Evolutionary conservation across 1,140 invertebrate genomes (phyloP).

Genomic region (Lucilia cuprina): DNA sequence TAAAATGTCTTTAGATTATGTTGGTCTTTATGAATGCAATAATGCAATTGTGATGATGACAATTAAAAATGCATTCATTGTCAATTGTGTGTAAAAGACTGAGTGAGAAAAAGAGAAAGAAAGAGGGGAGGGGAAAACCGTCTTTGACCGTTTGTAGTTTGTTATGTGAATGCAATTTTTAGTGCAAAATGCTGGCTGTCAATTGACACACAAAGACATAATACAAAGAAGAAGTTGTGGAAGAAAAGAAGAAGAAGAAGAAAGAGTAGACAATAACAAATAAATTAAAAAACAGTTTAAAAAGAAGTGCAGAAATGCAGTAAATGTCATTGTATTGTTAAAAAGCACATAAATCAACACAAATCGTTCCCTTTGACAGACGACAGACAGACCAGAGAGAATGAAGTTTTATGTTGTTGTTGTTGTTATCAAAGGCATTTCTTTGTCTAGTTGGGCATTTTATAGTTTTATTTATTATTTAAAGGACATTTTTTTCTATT

Average conservation of each 20-base stretch:
- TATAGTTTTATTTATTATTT: too few species aligned
- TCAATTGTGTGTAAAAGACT: constrained; percentile 24
- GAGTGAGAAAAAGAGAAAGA: too few species aligned
- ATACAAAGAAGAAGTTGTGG: background rate
- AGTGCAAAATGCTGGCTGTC: background rate
- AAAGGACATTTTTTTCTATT: too few species aligned
- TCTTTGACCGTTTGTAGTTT: background rate
- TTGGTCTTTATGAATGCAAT: background rate
- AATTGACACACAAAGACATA: background rate
- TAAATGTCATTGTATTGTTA: background rate
- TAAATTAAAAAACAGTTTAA: background rate
- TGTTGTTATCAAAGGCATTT: too few species aligned
- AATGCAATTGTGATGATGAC: constrained; percentile 16
- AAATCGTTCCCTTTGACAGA: too few species aligned
- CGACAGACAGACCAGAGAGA: too few species aligned
- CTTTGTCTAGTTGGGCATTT: too few species aligned
- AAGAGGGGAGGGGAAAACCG: background rate
- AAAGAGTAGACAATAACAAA: background rate
- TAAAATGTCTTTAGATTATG: background rate
- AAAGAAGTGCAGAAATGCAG: background rate
- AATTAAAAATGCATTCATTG: constrained; percentile 40
- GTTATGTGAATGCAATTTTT: background rate
- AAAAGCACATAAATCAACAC: background rate
- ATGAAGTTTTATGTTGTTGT: too few species aligned
- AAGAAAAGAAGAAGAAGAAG: too few species aligned